These are phyloP conservation scores for Sula dactylatra DNA, from an alignment of 2,113 vertebrate genomes.

Conservation along the genomic window DNA sequence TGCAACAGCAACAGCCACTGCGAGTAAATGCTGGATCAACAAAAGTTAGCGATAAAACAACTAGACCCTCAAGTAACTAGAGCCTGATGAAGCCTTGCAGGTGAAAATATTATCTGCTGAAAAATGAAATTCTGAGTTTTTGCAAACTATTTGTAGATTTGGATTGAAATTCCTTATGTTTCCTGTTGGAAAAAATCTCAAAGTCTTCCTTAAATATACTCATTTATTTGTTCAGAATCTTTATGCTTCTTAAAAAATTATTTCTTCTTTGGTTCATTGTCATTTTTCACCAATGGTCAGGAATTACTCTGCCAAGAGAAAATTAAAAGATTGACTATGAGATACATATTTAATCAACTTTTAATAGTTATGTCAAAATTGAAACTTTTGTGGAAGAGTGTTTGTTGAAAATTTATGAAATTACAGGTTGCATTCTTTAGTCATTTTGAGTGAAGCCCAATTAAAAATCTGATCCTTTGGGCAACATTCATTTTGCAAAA, in stretches of 20 bases:
- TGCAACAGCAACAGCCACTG: background rate
- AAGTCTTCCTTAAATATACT: background rate
- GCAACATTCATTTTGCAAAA: background rate
- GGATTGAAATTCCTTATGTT: background rate
- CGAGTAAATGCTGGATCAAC: background rate
- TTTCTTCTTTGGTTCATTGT: background rate
- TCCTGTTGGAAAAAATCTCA: background rate
- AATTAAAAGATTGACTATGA: rapidly evolving
- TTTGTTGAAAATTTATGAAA: background rate
- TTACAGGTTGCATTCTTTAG: background rate
- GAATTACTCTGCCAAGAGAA: background rate
- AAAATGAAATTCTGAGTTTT: background rate
- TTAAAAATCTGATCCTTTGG: background rate
- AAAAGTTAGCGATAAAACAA: background rate
- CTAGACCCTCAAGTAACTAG: background rate
- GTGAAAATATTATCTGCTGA: background rate
- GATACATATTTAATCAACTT: background rate
- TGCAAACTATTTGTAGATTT: background rate
- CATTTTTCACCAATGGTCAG: background rate
- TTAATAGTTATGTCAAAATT: background rate
- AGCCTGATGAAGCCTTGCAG: background rate
- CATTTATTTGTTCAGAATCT: background rate
- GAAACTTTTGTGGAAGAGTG: background rate
- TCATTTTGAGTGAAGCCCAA: background rate
- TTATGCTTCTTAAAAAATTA: background rate